Conservation (phyloP, 2,888 invertebrate species). For the Globia sparganii region DNA sequence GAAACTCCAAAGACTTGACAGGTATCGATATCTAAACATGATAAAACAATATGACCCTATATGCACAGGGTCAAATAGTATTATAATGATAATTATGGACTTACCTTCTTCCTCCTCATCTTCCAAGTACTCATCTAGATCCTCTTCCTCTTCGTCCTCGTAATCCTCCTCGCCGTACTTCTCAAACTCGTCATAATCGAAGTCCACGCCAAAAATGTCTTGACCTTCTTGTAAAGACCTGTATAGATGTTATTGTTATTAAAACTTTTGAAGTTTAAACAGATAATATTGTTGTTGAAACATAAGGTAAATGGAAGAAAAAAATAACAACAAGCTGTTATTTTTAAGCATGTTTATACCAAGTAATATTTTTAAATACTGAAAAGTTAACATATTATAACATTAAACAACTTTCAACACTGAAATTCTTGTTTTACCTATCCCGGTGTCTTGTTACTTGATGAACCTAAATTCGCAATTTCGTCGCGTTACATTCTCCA, state of each 20-base stretch:
- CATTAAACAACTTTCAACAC: not conserved
- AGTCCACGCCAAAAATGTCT: constrained; percentile 99
- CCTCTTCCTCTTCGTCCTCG: constrained; percentile 95
- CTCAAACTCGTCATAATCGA: constrained; percentile 97
- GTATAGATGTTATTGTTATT: constrained; percentile 3
- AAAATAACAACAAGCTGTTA: constrained; percentile 12
- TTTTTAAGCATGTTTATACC: not conserved
- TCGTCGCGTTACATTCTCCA: not conserved
- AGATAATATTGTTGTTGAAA: not conserved
- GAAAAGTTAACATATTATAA: not conserved
- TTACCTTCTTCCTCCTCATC: constrained; percentile 93
- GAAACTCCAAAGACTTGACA: too few relatives aligned
- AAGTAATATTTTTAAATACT: not conserved
- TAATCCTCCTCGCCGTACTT: constrained; percentile 97
- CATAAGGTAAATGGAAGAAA: not conserved
- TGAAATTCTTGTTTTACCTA: not conserved
- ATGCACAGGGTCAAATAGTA: too few relatives aligned
- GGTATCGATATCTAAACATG: too few relatives aligned
- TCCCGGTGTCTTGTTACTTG: not conserved
- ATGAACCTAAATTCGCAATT: not conserved
- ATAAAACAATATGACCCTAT: too few relatives aligned
- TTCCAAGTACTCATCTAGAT: constrained; percentile 94
- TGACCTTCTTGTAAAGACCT: constrained; percentile 98
- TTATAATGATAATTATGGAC: not conserved
- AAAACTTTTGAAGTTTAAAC: not conserved